These are phyloP conservation scores for Halesus radiatus DNA, from an alignment of 1,140 invertebrate genomes.

Conservation along the genomic window DNA sequence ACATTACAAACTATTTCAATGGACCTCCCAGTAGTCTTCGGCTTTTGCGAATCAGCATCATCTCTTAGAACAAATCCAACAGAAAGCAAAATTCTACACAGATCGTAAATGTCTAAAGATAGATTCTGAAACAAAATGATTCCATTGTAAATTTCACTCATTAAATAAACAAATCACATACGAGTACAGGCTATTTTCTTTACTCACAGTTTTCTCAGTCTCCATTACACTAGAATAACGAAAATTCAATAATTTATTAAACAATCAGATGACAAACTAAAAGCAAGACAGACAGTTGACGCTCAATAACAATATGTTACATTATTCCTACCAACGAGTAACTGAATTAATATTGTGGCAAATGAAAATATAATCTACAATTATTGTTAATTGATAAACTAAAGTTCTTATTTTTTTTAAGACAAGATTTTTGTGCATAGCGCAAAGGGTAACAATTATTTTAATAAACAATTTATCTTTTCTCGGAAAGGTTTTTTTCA, in stretches of 20 bases:
- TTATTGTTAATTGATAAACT: too few relatives aligned
- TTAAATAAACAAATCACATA: neutral
- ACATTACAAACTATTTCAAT: constrained; percentile 50
- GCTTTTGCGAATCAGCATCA: constrained; percentile 5
- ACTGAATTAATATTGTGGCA: neutral
- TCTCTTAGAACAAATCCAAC: constrained; percentile 46
- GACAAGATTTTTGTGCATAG: too few relatives aligned
- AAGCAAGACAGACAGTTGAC: neutral
- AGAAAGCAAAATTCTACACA: constrained; percentile 44
- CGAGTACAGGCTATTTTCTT: too few relatives aligned
- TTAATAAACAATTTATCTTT: too few relatives aligned
- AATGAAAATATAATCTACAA: neutral
- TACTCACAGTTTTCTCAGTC: constrained; percentile 19
- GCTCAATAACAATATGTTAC: neutral
- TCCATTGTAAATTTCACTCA: neutral
- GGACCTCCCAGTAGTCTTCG: constrained; percentile 34
- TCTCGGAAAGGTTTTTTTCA: too few relatives aligned
- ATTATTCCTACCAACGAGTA: neutral
- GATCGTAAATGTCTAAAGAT: constrained; percentile 43
- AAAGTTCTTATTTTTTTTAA: too few relatives aligned
- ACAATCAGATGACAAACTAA: neutral
- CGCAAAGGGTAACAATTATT: too few relatives aligned
- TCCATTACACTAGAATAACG: constrained; percentile 15
- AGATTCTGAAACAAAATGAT: constrained; percentile 43
- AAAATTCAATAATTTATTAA: neutral